Base-by-base conservation (phyloP, 2,888 invertebrate genomes). In the Eretmocerus hayati region DNA sequence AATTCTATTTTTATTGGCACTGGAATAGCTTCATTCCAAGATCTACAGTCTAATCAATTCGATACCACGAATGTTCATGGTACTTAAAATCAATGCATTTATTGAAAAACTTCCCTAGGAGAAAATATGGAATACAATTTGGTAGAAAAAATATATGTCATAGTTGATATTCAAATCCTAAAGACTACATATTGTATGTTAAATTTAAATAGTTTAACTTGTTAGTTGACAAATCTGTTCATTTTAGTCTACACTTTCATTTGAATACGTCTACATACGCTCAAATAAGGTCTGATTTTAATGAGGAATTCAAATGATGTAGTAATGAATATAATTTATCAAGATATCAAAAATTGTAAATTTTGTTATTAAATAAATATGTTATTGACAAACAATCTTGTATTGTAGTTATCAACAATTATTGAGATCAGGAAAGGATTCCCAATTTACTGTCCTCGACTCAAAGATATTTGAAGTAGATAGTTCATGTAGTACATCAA, bases 111-210 rank as follows among this genome's bases (percentile, higher is more conserved):
- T 45, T 46, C 44, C 40, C 31, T 18, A 39, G 45, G 47, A 40
- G 48, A 47, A 45, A 50, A 50, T 50, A 47, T 47, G 50, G 50
- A 49, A 58, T 56, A 62, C 56, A 61, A 58, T 58, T 64, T 61
- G 62, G 66, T 67, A 68, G 59, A 67, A 68, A 69, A 69, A 66
- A 69, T 69, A 69, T 67, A 37, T 58, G 54, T 58, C 45, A 60
- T 18, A 9, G 1, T 26, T 40, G 54, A 48, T 18, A 39, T 23
- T 46, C 41, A 42, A 39, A 41, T 32, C 49, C 46, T 37, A 46
- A 40, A 30, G 40, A 44, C 33, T 44, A 53, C 31, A 30, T 44
- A 50, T 43, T 46, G 47, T 30, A 49, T 45, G 35, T 48, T 47
- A 38, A 32, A 50, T 13, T 45, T 41, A 20, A 46, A 49, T 42